phyloP scores from a whole-genome alignment of 2,113 vertebrate species.

The Motacilla tschutschensis region DNA sequence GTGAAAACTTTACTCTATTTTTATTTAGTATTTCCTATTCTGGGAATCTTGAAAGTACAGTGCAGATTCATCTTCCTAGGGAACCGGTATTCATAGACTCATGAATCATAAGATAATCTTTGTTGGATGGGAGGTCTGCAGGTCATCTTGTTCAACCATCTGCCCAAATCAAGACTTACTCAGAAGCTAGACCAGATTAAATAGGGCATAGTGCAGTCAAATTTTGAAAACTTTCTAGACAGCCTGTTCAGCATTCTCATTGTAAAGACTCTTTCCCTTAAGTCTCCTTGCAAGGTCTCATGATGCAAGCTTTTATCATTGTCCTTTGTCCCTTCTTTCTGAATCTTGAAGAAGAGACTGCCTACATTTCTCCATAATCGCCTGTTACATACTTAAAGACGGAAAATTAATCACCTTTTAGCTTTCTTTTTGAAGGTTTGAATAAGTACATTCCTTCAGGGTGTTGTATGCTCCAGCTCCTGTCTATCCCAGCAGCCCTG shows the following conservation, averaged over 20 bases:
- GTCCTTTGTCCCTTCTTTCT: not conserved
- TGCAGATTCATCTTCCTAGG: not conserved
- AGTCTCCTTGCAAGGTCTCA: not conserved
- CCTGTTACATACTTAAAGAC: fast-evolving
- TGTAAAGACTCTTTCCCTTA: not conserved
- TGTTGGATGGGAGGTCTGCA: not conserved
- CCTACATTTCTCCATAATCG: not conserved
- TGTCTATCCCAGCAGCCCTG: not conserved
- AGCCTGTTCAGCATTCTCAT: not conserved
- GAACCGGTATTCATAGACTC: not conserved
- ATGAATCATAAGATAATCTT: not conserved
- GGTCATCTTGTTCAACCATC: not conserved
- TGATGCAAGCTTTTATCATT: not conserved
- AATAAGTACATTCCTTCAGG: not conserved
- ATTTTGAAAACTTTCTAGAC: not conserved
- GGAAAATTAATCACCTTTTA: not conserved
- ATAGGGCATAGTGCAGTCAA: not conserved
- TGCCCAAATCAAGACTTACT: not conserved
- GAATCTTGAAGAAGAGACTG: not conserved
- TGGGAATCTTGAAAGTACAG: not conserved
- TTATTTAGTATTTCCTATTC: not conserved
- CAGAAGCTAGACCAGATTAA: not conserved
- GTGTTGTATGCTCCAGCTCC: not conserved
- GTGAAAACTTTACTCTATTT: not conserved
- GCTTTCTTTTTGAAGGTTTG: not conserved